Evolutionary conservation across 2,888 invertebrate genomes (phyloP).

Genomic region (Temnothorax unifasciatus): DNA sequence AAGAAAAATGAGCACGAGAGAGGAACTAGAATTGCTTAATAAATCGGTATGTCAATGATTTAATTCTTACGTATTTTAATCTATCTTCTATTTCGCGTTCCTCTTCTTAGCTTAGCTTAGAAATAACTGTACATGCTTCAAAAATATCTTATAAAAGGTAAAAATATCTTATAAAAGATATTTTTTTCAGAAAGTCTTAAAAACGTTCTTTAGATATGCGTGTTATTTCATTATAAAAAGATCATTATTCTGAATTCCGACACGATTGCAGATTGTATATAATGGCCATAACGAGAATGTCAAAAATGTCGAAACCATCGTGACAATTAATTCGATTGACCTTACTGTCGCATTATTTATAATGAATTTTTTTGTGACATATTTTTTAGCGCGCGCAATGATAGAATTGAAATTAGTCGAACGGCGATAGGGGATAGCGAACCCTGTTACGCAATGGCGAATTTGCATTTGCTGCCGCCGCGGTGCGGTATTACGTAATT

Average conservation of each 20-base stretch:
- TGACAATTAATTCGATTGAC: conserved; percentile 10
- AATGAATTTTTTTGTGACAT: background rate
- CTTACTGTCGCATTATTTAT: conserved; percentile 27
- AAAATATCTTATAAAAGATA: background rate
- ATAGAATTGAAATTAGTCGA: conserved; percentile 43
- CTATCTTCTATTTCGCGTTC: too few species aligned
- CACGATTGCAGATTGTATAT: background rate
- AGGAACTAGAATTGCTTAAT: too few species aligned
- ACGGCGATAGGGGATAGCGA: conserved; percentile 45
- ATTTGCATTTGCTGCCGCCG: conserved; percentile 51
- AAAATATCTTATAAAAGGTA: background rate
- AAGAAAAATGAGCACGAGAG: background rate
- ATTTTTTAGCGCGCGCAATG: conserved; percentile 12
- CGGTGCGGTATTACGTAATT: conserved; percentile 36
- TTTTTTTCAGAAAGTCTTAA: background rate
- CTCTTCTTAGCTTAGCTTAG: too few species aligned
- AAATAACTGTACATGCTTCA: background rate
- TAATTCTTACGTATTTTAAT: too few species aligned
- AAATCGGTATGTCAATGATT: too few species aligned
- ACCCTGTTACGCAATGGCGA: conserved; percentile 38
- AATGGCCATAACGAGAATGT: background rate
- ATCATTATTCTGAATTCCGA: background rate
- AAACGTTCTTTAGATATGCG: background rate
- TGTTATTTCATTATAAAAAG: background rate
- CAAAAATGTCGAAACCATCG: background rate